Conservation (phyloP, 2,888 invertebrate genomes). For the Cylindroiulus punctatus region DNA sequence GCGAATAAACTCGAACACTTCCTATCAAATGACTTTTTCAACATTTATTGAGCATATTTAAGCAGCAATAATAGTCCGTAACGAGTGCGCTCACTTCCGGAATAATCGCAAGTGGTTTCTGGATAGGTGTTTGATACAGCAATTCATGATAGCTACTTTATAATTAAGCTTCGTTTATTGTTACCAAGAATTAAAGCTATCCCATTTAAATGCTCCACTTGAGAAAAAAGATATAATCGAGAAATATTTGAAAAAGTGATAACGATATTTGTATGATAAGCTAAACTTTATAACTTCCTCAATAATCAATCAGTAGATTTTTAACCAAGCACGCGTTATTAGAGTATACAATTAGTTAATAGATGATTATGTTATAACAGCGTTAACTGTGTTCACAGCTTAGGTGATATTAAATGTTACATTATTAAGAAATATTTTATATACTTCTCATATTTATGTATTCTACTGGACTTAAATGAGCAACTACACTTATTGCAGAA, state of each 20-base stretch:
- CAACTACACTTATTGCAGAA: too few relatives aligned
- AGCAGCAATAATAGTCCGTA: background rate
- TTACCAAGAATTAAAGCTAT: background rate
- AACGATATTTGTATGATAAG: background rate
- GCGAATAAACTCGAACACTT: constrained; percentile 15
- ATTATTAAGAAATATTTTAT: too few relatives aligned
- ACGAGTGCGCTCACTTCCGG: constrained; percentile 1
- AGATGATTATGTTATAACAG: too few relatives aligned
- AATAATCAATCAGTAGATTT: background rate
- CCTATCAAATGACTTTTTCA: background rate
- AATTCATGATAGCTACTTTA: background rate
- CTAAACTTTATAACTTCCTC: constrained; percentile 19
- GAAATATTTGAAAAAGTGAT: background rate
- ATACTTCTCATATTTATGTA: too few relatives aligned
- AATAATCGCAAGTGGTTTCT: background rate
- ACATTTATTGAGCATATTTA: constrained; percentile 33
- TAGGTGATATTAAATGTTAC: too few relatives aligned
- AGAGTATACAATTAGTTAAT: too few relatives aligned
- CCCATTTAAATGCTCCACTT: background rate
- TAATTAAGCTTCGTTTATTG: background rate
- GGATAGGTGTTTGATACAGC: background rate
- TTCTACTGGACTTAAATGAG: too few relatives aligned
- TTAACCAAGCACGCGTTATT: too few relatives aligned
- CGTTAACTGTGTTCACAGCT: too few relatives aligned
- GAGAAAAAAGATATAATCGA: background rate